These are phyloP conservation scores for Galaxea fascicularis DNA, from an alignment of 92 coral and sea anemone species.

Conservation along the genomic window DNA sequence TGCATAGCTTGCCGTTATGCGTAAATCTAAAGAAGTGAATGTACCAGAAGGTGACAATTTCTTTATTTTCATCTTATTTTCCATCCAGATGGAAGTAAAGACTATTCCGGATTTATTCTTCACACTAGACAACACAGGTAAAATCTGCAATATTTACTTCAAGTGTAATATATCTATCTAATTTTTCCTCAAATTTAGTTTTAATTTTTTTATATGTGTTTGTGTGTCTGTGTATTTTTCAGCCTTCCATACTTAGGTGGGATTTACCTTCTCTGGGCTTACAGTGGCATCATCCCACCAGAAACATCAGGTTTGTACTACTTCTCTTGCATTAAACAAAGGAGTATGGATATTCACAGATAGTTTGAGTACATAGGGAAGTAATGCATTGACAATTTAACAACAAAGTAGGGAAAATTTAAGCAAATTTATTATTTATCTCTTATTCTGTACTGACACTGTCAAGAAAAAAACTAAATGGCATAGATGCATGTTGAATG, in stretches of 20 bases:
- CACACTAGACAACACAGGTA: slow-evolving; percentile 79
- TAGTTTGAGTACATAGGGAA: too few species aligned
- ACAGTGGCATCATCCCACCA: slow-evolving; percentile 72
- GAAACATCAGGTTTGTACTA: slow-evolving; percentile 70
- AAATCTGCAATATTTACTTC: not conserved
- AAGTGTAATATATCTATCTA: not conserved
- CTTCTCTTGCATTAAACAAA: not conserved
- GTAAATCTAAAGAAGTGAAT: too few species aligned
- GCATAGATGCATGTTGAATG: too few species aligned
- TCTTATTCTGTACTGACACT: too few species aligned
- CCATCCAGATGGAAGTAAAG: slow-evolving; percentile 61
- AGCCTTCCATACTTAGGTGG: slow-evolving; percentile 90
- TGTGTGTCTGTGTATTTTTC: not conserved
- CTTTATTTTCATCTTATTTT: not conserved
- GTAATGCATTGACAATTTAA: too few species aligned
- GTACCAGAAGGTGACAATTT: too few species aligned
- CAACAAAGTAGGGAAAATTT: too few species aligned
- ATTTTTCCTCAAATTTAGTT: not conserved
- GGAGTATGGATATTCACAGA: too few species aligned
- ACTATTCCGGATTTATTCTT: slow-evolving; percentile 84
- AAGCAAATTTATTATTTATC: too few species aligned
- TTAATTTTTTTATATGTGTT: not conserved
- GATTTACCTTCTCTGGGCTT: slow-evolving; percentile 87
- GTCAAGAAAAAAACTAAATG: too few species aligned
- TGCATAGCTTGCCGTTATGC: too few species aligned